phyloP scores from a whole-genome alignment of 2,113 vertebrate species.

The Laterallus jamaicensis region DNA sequence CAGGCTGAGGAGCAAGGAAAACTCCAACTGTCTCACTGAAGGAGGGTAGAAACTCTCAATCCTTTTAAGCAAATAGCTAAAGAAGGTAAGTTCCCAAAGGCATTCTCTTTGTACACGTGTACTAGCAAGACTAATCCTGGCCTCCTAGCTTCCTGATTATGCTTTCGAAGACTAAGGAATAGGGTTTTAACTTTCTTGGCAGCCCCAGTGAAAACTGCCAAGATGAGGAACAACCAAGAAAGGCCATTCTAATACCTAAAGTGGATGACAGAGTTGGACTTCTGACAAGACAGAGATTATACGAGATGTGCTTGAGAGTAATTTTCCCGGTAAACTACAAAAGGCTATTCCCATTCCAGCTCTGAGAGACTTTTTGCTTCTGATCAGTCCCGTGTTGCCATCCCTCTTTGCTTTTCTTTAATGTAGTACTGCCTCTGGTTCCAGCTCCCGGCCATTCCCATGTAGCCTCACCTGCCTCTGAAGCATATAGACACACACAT shows the following conservation, averaged over 20 bases:
- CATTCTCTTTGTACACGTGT: neutral
- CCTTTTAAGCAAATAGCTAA: slow-evolving; percentile 4
- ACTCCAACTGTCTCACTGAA: neutral
- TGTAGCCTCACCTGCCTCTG: fast-evolving
- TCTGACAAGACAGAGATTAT: neutral
- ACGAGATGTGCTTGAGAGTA: neutral
- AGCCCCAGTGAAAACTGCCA: neutral
- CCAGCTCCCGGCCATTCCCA: neutral
- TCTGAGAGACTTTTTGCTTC: neutral
- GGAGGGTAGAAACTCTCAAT: neutral
- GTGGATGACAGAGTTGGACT: neutral
- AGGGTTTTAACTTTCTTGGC: neutral
- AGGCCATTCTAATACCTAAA: neutral
- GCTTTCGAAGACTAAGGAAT: neutral
- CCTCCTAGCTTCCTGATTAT: neutral
- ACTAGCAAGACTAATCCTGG: slow-evolving; percentile 22
- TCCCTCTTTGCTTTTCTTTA: neutral
- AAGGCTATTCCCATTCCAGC: neutral
- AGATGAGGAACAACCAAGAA: neutral
- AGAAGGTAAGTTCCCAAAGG: neutral
- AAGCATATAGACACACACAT: neutral
- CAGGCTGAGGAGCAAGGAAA: neutral
- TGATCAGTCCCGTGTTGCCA: neutral
- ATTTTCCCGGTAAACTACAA: neutral
- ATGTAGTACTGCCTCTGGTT: neutral